Evolutionary conservation across 2,113 vertebrate genomes (phyloP), one percentile per base, ranked within the genome.

Genomic region (Scophthalmus maximus): DNA sequence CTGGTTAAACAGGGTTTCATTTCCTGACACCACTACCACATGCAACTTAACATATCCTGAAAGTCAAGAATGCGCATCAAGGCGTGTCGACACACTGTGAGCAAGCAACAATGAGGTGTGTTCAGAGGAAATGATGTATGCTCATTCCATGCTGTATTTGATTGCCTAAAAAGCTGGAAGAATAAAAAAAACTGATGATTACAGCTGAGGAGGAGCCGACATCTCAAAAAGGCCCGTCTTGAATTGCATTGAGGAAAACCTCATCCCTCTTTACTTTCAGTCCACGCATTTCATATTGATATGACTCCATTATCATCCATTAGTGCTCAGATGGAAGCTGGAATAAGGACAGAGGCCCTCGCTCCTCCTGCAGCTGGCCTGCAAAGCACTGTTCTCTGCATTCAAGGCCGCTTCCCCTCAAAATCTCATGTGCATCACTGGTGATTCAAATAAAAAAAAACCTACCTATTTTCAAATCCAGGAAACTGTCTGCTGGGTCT

Each of bases 221-320:
- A 51, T 58, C 38, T 38, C 2, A 23, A 20, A 57, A 58, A 52
- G 38, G 20, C 29, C 11, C 5, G 27, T 22, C 20, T 23, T 71
- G 20, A 73, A 70, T 42, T 47, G 38, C 15, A 62, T 40, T 68
- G 10, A 11, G 18, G 8, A 75, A 55, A 64, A 34, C 27, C 38
- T 60, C 34, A n/a, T 71, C 36, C 27, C 2, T n/a, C n/a, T 82
- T 65, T 36, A 52, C 26, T 68, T 42, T 57, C 57, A 61, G 56
- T 22, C 11, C 27, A 22, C 34, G 34, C 26, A 65, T 63, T 66
- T 58, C 22, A 59, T 65, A 67, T 63, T 79, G 23, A 79, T 73
- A 70, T 65, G 44, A 51, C 17, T 80, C 63, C 44, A 80, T 82
- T 85, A 72, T 9, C 15, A 26, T 60, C 74, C 72, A 83, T 85